Evolutionary conservation across 2,797 vertebrate genomes (phyloP), one percentile per base, ranked within the genome.

Genomic region (Phataginus tricuspis): DNA sequence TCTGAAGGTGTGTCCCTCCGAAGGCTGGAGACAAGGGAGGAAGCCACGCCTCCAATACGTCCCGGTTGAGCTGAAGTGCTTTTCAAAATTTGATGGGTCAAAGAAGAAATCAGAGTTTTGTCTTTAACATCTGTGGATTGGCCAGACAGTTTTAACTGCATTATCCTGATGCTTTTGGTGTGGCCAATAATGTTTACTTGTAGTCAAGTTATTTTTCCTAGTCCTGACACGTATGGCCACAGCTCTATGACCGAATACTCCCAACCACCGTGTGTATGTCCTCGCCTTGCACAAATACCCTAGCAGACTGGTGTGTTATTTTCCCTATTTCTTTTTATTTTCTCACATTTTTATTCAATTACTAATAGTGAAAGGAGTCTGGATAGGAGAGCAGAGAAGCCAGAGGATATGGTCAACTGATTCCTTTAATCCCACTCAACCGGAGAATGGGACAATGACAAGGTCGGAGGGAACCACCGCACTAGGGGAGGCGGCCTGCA

Each of bases 261-360:
- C 19, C 53, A 2, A 27, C 7, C 9, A 2, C 7, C 8, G 5
- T 0, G 7, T 0, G 0, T 7, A 0, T 7, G 34, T 15, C 12
- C 51, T 51, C 7, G 1, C 42, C 39, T 80, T 21, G 23, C 29
- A 4, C 18, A 1, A 66, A 23, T 19, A 80, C 34, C 49, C 3
- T 0, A 25, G 31, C 42, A 21, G 15, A 59, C 21, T 0, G 15
- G 12, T 15, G 0, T 29, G 1, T 8, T 49, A 25, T 8, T 45
- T 45, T 53, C 63, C 68, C 21, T 3, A 0, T 16, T 49, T 57
- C 21, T 59, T 59, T 27, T 53, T 6, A 4, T 18, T 51, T 51
- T n/a, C 23, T 85, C 6, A 1, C 34, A 14, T 25, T 68, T 37
- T 37, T 68, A 1, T 15, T 69, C 18, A 37, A 7, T 74, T 45